Evolutionary conservation across 2,888 invertebrate genomes (phyloP).

Genomic region (Pyrocoelia pectoralis): DNA sequence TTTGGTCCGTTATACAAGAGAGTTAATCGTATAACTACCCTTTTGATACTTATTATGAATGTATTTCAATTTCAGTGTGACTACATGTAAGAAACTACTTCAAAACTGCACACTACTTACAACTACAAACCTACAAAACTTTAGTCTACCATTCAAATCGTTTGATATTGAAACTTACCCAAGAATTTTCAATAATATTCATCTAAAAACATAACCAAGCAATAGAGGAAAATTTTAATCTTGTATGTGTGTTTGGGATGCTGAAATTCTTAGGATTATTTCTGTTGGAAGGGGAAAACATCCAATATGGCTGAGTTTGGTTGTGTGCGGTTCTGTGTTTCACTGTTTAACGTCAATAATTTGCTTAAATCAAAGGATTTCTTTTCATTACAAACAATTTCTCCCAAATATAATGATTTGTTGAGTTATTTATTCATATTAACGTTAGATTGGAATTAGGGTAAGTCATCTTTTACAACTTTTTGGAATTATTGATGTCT

Average conservation of each 20-base stretch:
- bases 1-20: too few species aligned
- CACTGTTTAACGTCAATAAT: constrained; percentile 23
- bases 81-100: neutral
- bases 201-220: constrained; percentile 27
- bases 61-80: neutral
- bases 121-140: constrained; percentile 12
- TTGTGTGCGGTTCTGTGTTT: constrained; percentile 41
- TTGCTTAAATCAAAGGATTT: constrained; percentile 1
- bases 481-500: constrained; percentile 28
- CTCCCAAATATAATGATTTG: neutral
- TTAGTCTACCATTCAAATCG: constrained; percentile 18
- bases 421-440: constrained; percentile 1
- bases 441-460: constrained; percentile 2
- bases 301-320: constrained; percentile 53
- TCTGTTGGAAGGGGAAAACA: constrained; percentile 46
- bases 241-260: constrained; percentile 30
- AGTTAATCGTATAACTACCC: too few species aligned
- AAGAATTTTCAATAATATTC: constrained; percentile 22
- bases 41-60: too few species aligned
- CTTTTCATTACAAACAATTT: constrained; percentile 13
- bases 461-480: constrained; percentile 25
- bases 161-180: constrained; percentile 30
- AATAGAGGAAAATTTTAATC: constrained; percentile 24
- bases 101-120: neutral
- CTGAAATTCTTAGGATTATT: constrained; percentile 27